Percentiles rank a stretch among this genome's conserved stretches.
Evolutionary conservation across 2,113 vertebrate species (phyloP).

Genomic region (Ovis canadensis): DNA sequence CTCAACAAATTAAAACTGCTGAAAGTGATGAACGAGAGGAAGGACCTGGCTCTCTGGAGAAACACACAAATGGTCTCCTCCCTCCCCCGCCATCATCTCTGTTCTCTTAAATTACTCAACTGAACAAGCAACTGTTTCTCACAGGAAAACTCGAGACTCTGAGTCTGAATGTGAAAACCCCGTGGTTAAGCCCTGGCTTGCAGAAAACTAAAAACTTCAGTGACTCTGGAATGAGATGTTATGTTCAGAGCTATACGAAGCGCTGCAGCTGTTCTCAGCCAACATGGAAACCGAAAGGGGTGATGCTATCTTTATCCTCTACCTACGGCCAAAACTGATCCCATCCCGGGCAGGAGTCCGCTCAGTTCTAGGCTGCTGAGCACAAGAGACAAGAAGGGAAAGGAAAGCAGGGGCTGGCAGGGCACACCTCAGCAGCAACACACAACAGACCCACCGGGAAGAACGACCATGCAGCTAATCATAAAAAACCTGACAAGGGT

Average conservation of each 20-base stretch:
- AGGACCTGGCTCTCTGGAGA: not conserved
- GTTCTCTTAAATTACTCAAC: conserved; percentile 32
- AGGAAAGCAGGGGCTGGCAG: not conserved
- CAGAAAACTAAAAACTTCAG: conserved; percentile 53
- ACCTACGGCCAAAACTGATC: not conserved
- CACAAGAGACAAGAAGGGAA: not conserved
- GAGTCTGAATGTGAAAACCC: conserved; percentile 43
- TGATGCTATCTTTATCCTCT: conserved; percentile 32
- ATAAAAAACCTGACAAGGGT: not conserved
- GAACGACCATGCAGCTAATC: not conserved
- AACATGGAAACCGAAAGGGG: conserved; percentile 42
- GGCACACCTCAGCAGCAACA: not conserved
- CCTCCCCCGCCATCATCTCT: not conserved
- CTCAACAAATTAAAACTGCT: conserved; percentile 38
- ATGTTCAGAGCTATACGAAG: conserved; percentile 34
- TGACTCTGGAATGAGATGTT: conserved; percentile 48
- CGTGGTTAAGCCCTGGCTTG: not conserved
- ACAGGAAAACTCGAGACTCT: conserved; percentile 36
- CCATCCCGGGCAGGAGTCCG: not conserved
- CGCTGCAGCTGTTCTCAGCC: conserved; percentile 19
- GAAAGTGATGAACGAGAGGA: not conserved
- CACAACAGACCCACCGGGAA: not conserved
- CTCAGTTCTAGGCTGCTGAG: conserved; percentile 23
- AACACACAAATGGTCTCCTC: conserved; percentile 43
- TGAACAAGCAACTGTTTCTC: conserved; percentile 28